Conservation (phyloP, 2,888 invertebrate genomes). For the Xestia rhomboidea region DNA sequence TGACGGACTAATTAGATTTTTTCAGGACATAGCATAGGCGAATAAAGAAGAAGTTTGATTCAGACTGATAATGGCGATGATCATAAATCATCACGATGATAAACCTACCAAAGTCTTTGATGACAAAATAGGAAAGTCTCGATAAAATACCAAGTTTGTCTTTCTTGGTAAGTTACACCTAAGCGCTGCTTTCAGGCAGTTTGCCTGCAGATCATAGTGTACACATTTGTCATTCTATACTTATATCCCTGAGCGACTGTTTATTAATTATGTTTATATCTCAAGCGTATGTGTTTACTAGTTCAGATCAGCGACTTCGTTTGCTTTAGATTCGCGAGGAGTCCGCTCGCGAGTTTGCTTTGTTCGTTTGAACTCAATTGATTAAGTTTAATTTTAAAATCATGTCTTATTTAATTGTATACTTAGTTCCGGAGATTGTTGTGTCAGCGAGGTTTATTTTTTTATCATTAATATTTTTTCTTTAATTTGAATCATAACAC, state of each 20-base stretch:
- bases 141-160: neutral
- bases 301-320: neutral
- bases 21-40: no score
- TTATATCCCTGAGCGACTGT: neutral
- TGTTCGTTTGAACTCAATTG: neutral
- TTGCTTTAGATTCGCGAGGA: neutral
- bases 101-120: neutral
- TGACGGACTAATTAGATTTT: no score
- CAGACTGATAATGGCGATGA: neutral
- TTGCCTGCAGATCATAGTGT: constrained; percentile 21
- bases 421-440: neutral
- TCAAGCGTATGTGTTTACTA: neutral
- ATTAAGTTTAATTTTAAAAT: neutral
- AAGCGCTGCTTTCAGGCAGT: constrained; percentile 9
- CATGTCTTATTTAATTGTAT: neutral
- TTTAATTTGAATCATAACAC: neutral
- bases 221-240: constrained; percentile 21
- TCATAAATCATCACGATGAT: neutral
- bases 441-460: neutral
- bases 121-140: neutral
- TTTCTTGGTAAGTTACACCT: constrained; percentile 7
- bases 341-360: no score
- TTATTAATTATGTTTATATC: constrained; percentile 14
- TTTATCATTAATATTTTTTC: neutral
- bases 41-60: no score